Evolutionary conservation across 2,888 invertebrate species (phyloP).

Genomic region (Cremastinae sp.): DNA sequence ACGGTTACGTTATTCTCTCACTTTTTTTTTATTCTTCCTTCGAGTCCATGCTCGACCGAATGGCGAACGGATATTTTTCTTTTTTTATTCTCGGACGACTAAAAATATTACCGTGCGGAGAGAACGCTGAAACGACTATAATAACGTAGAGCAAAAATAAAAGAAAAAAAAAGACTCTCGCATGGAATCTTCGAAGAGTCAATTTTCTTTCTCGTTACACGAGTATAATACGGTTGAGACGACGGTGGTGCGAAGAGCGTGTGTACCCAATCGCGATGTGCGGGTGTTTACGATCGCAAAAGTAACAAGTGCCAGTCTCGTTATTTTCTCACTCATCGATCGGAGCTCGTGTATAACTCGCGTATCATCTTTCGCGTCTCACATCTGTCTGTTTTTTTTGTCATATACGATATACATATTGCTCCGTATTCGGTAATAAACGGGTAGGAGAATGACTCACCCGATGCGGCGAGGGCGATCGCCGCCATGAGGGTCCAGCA

Average conservation of each 20-base stretch:
- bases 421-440: too few species aligned
- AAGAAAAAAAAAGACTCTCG: constrained; percentile 16
- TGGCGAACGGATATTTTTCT: too few species aligned
- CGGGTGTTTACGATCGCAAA: constrained; percentile 33
- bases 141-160: background rate
- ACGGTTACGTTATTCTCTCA: too few species aligned
- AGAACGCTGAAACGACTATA: too few species aligned
- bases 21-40: too few species aligned
- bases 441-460: constrained; percentile 71
- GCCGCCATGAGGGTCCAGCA: constrained; percentile 79
- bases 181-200: too few species aligned
- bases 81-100: too few species aligned
- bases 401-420: constrained; percentile 3
- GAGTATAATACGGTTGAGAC: too few species aligned
- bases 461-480: constrained; percentile 79
- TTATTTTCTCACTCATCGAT: constrained; percentile 13
- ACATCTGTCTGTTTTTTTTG: background rate
- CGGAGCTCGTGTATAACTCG: constrained; percentile 14
- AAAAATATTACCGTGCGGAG: too few species aligned
- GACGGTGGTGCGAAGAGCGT: constrained; percentile 37
- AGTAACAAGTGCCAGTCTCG: constrained; percentile 25
- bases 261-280: constrained; percentile 40
- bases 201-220: too few species aligned
- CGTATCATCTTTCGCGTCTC: background rate
- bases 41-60: too few species aligned